Evolutionary conservation across 53 echinoderm and acorn worm genomes (phyloP).

Genomic region (Arbacia lixula): DNA sequence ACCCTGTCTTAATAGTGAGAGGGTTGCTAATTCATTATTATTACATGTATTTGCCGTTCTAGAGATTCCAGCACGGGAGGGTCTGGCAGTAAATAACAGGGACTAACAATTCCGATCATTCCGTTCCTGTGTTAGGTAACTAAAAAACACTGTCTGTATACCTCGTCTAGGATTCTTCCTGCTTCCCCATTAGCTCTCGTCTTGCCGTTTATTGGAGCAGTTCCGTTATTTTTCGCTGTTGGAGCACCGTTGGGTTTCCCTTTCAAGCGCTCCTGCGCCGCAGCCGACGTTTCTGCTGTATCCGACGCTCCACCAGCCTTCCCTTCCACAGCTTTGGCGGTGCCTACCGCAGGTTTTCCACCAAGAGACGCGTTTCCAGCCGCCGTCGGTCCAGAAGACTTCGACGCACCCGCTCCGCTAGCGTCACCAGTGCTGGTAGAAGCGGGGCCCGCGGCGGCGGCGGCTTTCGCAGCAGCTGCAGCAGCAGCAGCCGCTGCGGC

Average conservation of each 20-base stretch:
- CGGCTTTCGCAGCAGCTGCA: too few relatives aligned
- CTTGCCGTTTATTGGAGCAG: conserved; percentile 26
- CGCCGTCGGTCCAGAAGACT: not conserved
- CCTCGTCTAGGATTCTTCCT: not conserved
- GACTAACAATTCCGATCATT: too few relatives aligned
- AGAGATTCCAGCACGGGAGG: too few relatives aligned
- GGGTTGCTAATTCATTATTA: too few relatives aligned
- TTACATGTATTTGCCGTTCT: too few relatives aligned
- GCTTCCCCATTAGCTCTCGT: conserved; percentile 26
- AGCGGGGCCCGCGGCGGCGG: not conserved
- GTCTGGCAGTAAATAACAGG: too few relatives aligned
- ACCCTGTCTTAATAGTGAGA: too few relatives aligned
- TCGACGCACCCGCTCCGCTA: conserved; percentile 1
- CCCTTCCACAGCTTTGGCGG: not conserved
- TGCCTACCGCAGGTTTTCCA: not conserved
- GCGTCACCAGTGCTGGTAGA: not conserved
- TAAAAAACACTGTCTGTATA: too few relatives aligned
- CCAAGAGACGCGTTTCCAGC: not conserved
- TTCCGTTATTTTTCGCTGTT: not conserved
- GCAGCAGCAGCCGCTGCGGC: not conserved
- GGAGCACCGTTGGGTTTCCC: conserved; percentile 17
- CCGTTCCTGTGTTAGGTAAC: too few relatives aligned
- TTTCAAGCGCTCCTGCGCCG: conserved; percentile 11
- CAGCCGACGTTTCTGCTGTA: not conserved
- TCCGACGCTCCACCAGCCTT: conserved; percentile 3